phyloP scores from a whole-genome alignment of 2,113 vertebrate genomes.

The Crotalus viridis region DNA sequence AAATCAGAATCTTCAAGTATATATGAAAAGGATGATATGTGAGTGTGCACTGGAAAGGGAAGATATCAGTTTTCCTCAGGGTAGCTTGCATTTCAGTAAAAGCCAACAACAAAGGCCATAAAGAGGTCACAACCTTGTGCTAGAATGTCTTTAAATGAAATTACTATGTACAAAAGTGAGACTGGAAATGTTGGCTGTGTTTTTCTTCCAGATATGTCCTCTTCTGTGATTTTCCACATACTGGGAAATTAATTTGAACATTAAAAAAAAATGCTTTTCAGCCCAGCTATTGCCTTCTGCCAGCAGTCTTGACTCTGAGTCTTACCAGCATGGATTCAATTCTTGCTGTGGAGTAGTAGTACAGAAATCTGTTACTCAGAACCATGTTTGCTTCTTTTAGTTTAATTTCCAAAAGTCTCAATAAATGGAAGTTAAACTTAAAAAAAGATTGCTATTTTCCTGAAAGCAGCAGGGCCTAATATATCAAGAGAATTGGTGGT shows the following conservation, averaged over 20 bases:
- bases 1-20: constrained; percentile 57
- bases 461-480: not conserved
- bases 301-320: not conserved
- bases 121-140: constrained; percentile 42
- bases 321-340: not conserved
- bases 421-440: not conserved
- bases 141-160: constrained; percentile 30
- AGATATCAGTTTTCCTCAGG: constrained; percentile 53
- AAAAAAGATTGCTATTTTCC: not conserved
- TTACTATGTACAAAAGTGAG: constrained; percentile 25
- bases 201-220: not conserved
- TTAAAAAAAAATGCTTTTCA: not conserved
- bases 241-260: not conserved
- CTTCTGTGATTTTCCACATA: not conserved
- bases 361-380: not conserved
- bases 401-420: not conserved
- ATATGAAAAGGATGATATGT: constrained; percentile 24
- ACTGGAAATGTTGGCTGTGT: not conserved
- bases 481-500: not conserved
- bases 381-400: not conserved
- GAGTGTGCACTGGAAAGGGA: constrained; percentile 17
- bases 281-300: not conserved
- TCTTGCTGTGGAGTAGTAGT: not conserved
- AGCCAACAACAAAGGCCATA: constrained; percentile 41
- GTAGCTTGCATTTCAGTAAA: constrained; percentile 60